phyloP scores from a whole-genome alignment of 2,113 vertebrate genomes.

The Corvus hawaiiensis region DNA sequence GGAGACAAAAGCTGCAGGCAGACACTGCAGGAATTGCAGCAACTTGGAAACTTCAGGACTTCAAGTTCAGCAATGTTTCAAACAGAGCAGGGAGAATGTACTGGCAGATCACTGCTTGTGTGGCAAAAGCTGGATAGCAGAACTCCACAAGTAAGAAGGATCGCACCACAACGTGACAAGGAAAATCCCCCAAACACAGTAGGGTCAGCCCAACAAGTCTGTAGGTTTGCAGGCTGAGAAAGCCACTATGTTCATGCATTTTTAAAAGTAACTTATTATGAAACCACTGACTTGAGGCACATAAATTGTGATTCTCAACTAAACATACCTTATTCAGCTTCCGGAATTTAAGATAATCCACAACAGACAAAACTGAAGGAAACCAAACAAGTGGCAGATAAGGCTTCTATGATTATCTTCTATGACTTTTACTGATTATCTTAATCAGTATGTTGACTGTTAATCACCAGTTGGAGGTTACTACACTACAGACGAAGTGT shows the following conservation, averaged over 20 bases:
- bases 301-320: not conserved
- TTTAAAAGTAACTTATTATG: not conserved
- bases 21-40: not conserved
- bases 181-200: accelerated
- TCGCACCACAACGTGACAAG: accelerated
- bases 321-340: not conserved
- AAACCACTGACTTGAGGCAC: not conserved
- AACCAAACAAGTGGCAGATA: not conserved
- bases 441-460: not conserved
- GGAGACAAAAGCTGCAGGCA: not conserved
- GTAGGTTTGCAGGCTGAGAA: not conserved
- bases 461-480: not conserved
- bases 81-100: not conserved
- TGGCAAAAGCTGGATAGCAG: not conserved
- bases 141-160: not conserved
- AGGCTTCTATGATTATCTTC: not conserved
- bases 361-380: not conserved
- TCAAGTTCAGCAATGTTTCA: not conserved
- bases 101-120: accelerated
- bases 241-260: accelerated
- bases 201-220: not conserved
- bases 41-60: not conserved
- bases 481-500: not conserved
- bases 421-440: not conserved
- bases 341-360: not conserved